These are phyloP conservation scores for Mamestra configurata DNA, from an alignment of 1,140 invertebrate genomes.

Conservation along the genomic window DNA sequence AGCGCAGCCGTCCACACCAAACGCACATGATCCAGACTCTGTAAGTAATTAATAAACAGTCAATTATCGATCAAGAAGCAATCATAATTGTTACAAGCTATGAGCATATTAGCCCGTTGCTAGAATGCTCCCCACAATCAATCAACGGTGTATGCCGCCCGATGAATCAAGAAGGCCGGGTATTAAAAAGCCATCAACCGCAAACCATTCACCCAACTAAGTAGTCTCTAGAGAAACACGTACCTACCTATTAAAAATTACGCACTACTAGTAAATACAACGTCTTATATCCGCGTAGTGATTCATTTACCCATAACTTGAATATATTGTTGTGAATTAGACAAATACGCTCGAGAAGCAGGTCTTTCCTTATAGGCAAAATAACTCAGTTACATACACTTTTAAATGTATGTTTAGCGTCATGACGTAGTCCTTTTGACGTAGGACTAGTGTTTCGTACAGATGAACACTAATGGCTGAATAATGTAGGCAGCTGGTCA, in stretches of 20 bases:
- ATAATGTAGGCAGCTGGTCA: slow-evolving; percentile 67
- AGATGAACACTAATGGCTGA: slow-evolving; percentile 65
- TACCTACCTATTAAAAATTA: slow-evolving; percentile 25
- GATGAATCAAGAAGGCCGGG: slow-evolving; percentile 57
- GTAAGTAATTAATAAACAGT: slow-evolving; percentile 73
- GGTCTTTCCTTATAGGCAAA: not conserved
- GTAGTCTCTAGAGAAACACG: slow-evolving; percentile 21
- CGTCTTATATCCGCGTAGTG: slow-evolving; percentile 5
- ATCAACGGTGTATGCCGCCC: slow-evolving; percentile 54
- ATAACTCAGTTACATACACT: slow-evolving; percentile 28
- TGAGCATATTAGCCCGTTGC: slow-evolving; percentile 14
- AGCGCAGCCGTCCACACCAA: slow-evolving; percentile 87
- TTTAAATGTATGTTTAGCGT: slow-evolving; percentile 3
- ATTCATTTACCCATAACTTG: not conserved
- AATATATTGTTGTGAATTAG: not conserved
- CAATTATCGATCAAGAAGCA: slow-evolving; percentile 20
- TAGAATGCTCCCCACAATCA: slow-evolving; percentile 53
- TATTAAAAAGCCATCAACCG: slow-evolving; percentile 66
- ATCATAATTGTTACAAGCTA: slow-evolving; percentile 27
- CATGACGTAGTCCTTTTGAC: slow-evolving; percentile 27
- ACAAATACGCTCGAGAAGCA: not conserved
- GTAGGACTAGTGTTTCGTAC: slow-evolving; percentile 27
- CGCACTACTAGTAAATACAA: not conserved
- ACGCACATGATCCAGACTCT: slow-evolving; percentile 86
- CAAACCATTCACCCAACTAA: slow-evolving; percentile 27